These are phyloP conservation scores for Stenolophus ochropezus DNA, from an alignment of 2,888 invertebrate species.

Conservation along the genomic window DNA sequence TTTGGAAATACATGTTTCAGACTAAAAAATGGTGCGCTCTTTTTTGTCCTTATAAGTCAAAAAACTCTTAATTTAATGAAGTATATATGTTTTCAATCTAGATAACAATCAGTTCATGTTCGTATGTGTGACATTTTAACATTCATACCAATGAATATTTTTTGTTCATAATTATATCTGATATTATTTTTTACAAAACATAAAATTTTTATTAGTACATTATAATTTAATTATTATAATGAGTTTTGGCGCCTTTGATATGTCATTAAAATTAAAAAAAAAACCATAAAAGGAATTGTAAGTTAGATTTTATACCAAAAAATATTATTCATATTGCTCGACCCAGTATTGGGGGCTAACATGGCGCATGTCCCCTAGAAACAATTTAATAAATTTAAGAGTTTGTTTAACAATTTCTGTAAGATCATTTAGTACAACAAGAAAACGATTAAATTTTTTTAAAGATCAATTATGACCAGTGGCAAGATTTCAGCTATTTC, in stretches of 20 bases:
- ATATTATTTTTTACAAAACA: neutral
- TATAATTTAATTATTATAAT: neutral
- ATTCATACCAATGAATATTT: constrained; percentile 4
- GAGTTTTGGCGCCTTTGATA: neutral
- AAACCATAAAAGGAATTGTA: no score
- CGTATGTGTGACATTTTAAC: constrained; percentile 14
- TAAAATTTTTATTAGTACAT: neutral
- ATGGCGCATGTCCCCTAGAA: no score
- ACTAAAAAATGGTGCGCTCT: neutral
- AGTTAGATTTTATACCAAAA: no score
- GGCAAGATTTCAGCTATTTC: no score
- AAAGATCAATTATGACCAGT: no score
- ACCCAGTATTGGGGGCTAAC: no score
- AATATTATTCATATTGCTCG: no score
- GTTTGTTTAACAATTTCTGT: no score
- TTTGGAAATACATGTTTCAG: neutral
- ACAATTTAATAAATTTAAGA: no score
- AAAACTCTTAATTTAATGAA: constrained; percentile 29
- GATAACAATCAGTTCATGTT: constrained; percentile 38
- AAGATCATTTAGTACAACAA: no score
- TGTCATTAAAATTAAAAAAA: neutral
- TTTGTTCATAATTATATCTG: constrained; percentile 29
- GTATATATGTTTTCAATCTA: constrained; percentile 31
- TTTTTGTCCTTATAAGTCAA: neutral
- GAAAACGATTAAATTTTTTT: no score